Evolutionary conservation across 2,113 vertebrate species (phyloP), one percentile per base, ranked within the genome.

Genomic region (Cyanistes caeruleus): DNA sequence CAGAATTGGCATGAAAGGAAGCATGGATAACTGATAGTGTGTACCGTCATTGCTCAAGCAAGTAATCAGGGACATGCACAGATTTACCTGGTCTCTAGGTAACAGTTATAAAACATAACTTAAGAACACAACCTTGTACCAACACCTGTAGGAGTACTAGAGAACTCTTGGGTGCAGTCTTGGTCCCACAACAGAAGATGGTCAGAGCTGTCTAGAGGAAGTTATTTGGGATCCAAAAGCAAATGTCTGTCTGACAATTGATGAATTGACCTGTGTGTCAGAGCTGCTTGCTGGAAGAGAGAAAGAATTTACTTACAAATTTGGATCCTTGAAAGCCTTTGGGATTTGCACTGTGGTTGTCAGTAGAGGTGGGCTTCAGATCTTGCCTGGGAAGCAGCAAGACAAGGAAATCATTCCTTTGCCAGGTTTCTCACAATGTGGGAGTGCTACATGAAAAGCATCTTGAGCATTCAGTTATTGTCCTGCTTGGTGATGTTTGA

Each of bases 221-320:
- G 27, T 31, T 10, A 17, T 22, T 68, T 59, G n/a, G 49, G 9
- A 43, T 89, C 49, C n/a, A 44, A 67, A 39, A 65, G 19, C 2
- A 0, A 44, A 35, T 73, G 7, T 68, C 44, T 27, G 56, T 43
- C 22, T 58, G 53, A 22, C 30, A 68, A 1, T 10, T 0, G 3
- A 15, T 76, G 3, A 84, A 21, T 59, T 87, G 15, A 28, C 18
- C 35, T 60, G 28, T 81, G 48, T 4, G 5, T 43, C 39, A 72
- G 69, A 87, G 33, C 70, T 82, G 31, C 41, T 59, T 70, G 35
- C 48, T 87, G 39, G 24, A 33, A 63, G 44, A 65, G 21, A 58
- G 51, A 41, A 82, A 60, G 12, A 70, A 37, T 37, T 79, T 44
- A 4, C 14, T 77, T 73, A 17, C 0, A 2, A 39, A 60, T 87